A percentile compares a stretch with the other conserved stretches of the same genome.
Evolutionary conservation across 2,888 invertebrate genomes (phyloP).

Genomic region (Pantelozetes paolii): DNA sequence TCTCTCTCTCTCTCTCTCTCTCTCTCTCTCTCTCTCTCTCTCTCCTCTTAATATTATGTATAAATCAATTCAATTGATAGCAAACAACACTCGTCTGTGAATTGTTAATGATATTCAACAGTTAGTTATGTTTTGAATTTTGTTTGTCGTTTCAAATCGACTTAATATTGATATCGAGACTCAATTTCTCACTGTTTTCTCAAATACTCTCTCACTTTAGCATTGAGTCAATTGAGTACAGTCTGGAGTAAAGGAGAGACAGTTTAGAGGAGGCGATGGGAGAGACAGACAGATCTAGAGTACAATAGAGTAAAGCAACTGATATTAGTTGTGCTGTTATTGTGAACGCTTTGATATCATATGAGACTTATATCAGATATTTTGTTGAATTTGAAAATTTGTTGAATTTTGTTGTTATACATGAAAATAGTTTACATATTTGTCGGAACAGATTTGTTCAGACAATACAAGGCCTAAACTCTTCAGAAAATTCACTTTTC

Average conservation of each 20-base stretch:
- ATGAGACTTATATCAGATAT: slow-evolving; percentile 12
- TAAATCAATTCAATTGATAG: slow-evolving; percentile 28
- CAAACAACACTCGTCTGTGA: slow-evolving; percentile 18
- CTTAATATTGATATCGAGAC: not conserved
- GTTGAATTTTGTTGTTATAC: not conserved
- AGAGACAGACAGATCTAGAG: not conserved
- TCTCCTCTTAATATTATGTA: slow-evolving; percentile 24
- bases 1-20: not conserved
- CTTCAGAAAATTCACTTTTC: slow-evolving; percentile 35
- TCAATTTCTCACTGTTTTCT: not conserved
- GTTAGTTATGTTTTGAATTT: slow-evolving; percentile 26
- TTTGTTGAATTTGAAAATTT: slow-evolving; percentile 16
- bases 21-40: slow-evolving; percentile 3
- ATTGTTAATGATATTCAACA: slow-evolving; percentile 37
- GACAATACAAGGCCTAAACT: not conserved
- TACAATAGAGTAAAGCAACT: slow-evolving; percentile 2
- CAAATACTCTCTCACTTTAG: not conserved
- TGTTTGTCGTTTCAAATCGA: not conserved
- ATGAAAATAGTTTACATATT: slow-evolving; percentile 39
- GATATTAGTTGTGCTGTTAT: not conserved
- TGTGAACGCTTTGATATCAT: not conserved
- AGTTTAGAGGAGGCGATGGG: too few relatives aligned
- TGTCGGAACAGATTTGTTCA: not conserved
- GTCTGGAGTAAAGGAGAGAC: too few relatives aligned
- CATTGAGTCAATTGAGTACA: too few relatives aligned